Conservation (phyloP, 1,140 invertebrate genomes). For the Harpegnathos saltator region DNA sequence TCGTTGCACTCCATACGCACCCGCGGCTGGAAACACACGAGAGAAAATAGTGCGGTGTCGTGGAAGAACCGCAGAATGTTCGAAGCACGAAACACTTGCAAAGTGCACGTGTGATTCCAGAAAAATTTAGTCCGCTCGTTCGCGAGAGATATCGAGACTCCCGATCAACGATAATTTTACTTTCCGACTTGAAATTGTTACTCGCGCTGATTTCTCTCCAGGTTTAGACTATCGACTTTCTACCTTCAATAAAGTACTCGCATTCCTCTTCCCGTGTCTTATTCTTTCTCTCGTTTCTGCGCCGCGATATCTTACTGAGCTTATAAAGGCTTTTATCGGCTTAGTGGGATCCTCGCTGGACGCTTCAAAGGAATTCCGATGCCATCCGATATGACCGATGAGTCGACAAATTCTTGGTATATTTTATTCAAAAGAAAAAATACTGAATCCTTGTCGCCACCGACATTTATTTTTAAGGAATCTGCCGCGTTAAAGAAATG, state of each 20-base stretch:
- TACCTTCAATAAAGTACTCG: conserved; percentile 61
- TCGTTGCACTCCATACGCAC: too few species aligned
- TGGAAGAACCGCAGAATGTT: too few species aligned
- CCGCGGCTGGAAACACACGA: not conserved
- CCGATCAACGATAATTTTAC: conserved; percentile 71
- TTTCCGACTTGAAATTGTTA: conserved; percentile 69
- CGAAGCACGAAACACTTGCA: not conserved
- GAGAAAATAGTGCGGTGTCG: not conserved
- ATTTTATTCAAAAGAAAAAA: conserved; percentile 26
- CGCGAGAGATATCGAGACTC: conserved; percentile 6
- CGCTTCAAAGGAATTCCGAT: conserved; percentile 58
- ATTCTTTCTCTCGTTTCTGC: conserved; percentile 30
- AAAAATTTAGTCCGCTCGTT: conserved; percentile 3
- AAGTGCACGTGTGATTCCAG: not conserved
- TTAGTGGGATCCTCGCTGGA: conserved; percentile 36
- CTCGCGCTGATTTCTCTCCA: conserved; percentile 49
- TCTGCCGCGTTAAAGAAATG: not conserved
- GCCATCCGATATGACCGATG: conserved; percentile 44
- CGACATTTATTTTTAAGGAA: not conserved
- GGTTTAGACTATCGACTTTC: conserved; percentile 54
- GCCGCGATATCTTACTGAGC: conserved; percentile 45
- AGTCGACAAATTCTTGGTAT: conserved; percentile 34
- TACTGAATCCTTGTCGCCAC: not conserved
- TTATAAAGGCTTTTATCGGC: conserved; percentile 61
- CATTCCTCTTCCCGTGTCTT: conserved; percentile 65